Base-by-base conservation (phyloP, 2,888 invertebrate genomes). In the Cataglyphis albicans region DNA sequence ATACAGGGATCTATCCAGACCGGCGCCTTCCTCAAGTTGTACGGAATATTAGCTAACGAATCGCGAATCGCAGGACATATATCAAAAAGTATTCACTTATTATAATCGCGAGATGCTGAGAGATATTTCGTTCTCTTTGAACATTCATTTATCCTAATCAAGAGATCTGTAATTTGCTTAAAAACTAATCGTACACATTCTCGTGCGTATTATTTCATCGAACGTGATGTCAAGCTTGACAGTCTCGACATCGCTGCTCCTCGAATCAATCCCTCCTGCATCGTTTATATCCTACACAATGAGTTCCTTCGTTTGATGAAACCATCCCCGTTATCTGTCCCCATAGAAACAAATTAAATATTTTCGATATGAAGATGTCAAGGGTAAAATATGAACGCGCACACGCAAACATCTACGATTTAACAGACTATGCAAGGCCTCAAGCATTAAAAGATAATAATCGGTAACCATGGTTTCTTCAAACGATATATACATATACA, bases 311-410 rank as follows among this genome's bases (percentile, higher is more conserved):
- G 70, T 70, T 61, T 59, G 55, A 9, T 55, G 25, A 55, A 15
- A 74, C 44, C 32, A n/a, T 63, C 61, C 65, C 75, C 76, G 64
- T 25, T 38, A 35, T 38, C n/a, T 74, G 41, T 81, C 41, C 52
- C 80, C 83, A 88, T 88, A 87, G 87, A 87, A 86, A 86, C 84
- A 85, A 89, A 89, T 89, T 89, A 89, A 87, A 89, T 84, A 82
- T 89, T 89, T 64, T 67, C 84, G 87, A 89, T 89, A 89, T 86
- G 84, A 83, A 81, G 75, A 76, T 81, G 48, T 63, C 63, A 82
- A 76, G 83, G 83, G 81, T 85, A 65, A 85, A 89, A 85, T 83
- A 57, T 67, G 61, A 83, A 65, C 44, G 25, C 55, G 65, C 29
- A 63, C 67, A 82, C 63, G 73, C 82, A 55, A 82, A 41, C 9